Base-by-base conservation (phyloP, 2,888 invertebrate species). In the Sylvicola fuscatus region DNA sequence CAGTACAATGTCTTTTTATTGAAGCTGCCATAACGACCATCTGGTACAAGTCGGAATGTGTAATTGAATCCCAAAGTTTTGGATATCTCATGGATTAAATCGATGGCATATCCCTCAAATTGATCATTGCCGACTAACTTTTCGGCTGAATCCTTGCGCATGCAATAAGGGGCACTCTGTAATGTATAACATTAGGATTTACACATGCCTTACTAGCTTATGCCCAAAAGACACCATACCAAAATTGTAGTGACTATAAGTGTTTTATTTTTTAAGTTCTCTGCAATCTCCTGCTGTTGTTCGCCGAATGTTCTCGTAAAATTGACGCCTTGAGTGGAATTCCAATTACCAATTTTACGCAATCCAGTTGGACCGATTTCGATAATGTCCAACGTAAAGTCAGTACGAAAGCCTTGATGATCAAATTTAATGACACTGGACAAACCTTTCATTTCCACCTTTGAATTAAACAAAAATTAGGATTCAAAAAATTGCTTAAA, bases 121-220 rank as follows among this genome's bases (percentile, higher is more conserved):
- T 84, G 84, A 47, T 86, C 84, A 58, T 92, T 92, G 28, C 90
- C 92, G 4, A 71, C 70, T 35, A 90, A 63, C 41, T 78, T 77
- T 47, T 79, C 77, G 47, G 80, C 78, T 5, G 84, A 81, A 50
- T 82, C 79, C 58, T 82, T 90, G 43, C 82, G 64, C 90, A 95
- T 95, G 48, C 89, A 83, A 57, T 97, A 98, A 2, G 97, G 97
- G 35, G 84, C 72, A 57, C 92, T 93, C 90, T 95, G 57, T 2
- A 44, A 47, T 27, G n/a, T n/a, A n/a, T n/a, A n/a, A n/a, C n/a
- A n/a, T n/a, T n/a, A n/a, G n/a, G n/a, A n/a, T n/a, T 21, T 21
- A 21, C 21, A 21, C 4, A 21, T 21, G n/a, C n/a, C 15, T 17
- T 8, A n/a, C 17, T 33, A 15, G 7, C 11, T 12, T 17, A 33